Conservation (phyloP, 2,113 vertebrate species). For the Plectropomus leopardus region DNA sequence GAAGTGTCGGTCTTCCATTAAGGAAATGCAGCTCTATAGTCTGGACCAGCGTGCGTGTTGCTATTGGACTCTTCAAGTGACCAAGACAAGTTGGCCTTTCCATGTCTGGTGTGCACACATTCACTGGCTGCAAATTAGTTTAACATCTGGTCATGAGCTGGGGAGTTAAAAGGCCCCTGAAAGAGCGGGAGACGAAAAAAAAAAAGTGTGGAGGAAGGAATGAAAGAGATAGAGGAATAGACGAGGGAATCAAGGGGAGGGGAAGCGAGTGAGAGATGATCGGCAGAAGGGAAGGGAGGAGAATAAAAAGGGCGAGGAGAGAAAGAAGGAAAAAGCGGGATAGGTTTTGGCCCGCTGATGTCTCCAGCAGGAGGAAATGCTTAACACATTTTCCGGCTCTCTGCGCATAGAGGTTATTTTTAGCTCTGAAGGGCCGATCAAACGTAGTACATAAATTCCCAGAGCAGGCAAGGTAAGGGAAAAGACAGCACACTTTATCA, state of each 20-base stretch:
- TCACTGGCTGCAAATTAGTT: constrained; percentile 79
- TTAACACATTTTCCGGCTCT: constrained; percentile 86
- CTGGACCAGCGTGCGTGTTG: constrained; percentile 23
- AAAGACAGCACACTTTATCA: constrained; percentile 78
- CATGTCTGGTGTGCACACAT: constrained; percentile 62
- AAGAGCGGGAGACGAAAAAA: constrained; percentile 36
- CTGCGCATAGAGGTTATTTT: constrained; percentile 84
- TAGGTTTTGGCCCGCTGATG: constrained; percentile 73
- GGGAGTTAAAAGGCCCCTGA: constrained; percentile 47
- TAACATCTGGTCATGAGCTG: constrained; percentile 86
- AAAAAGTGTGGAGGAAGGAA: constrained; percentile 54
- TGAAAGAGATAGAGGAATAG: constrained; percentile 58
- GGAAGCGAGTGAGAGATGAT: constrained; percentile 49
- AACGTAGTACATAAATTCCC: constrained; percentile 84
- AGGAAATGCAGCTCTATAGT: constrained; percentile 48
- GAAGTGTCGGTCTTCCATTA: constrained; percentile 46
- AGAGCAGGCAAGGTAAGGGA: constrained; percentile 72
- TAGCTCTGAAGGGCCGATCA: constrained; percentile 83
- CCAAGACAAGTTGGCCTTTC: constrained; percentile 48
- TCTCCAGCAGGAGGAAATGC: constrained; percentile 87
- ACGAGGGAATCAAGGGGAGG: constrained; percentile 14
- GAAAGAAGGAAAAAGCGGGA: constrained; percentile 75
- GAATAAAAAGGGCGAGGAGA: constrained; percentile 58
- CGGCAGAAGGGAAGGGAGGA: constrained; percentile 56
- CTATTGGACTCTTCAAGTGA: constrained; percentile 58